phyloP scores from a whole-genome alignment of 2,888 invertebrate genomes.

The Drosophila ezoana region DNA sequence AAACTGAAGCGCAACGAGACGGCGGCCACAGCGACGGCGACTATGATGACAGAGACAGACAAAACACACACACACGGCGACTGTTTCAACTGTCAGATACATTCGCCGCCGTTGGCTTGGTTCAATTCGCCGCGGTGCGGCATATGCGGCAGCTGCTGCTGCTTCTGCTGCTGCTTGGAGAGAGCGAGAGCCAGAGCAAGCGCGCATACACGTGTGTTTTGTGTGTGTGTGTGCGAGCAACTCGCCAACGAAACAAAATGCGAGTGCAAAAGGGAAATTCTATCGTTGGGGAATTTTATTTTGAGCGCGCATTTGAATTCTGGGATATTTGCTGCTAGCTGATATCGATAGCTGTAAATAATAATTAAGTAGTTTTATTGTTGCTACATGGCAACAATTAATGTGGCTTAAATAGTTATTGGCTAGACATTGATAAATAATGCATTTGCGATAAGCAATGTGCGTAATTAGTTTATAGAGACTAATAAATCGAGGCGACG shows the following conservation, averaged over 20 bases:
- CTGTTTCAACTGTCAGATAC: conserved; percentile 62
- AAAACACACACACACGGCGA: conserved; percentile 54
- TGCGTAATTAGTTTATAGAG: conserved; percentile 10
- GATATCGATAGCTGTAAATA: conserved; percentile 22
- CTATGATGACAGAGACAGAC: conserved; percentile 70
- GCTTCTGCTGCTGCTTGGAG: conserved; percentile 13
- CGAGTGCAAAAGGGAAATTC: conserved; percentile 71
- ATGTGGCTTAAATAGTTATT: conserved; percentile 1
- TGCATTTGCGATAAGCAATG: conserved; percentile 20
- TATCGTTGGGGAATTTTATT: conserved; percentile 36
- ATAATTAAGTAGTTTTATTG: neutral
- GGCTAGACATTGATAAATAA: neutral
- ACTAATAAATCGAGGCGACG: neutral
- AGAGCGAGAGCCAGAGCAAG: conserved; percentile 38
- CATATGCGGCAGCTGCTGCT: conserved; percentile 70
- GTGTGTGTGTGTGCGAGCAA: conserved; percentile 30
- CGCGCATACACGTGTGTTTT: conserved; percentile 10
- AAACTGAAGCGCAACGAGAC: conserved; percentile 74
- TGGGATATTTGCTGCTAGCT: conserved; percentile 21
- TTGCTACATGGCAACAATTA: neutral
- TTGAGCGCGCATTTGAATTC: conserved; percentile 50
- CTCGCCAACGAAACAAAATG: conserved; percentile 56
- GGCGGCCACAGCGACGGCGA: conserved; percentile 66
- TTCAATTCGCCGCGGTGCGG: conserved; percentile 63
- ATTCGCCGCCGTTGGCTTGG: conserved; percentile 62